Evolutionary conservation across 2,113 vertebrate species (phyloP), one percentile per base, ranked within the genome.

Genomic region (Carassius auratus): DNA sequence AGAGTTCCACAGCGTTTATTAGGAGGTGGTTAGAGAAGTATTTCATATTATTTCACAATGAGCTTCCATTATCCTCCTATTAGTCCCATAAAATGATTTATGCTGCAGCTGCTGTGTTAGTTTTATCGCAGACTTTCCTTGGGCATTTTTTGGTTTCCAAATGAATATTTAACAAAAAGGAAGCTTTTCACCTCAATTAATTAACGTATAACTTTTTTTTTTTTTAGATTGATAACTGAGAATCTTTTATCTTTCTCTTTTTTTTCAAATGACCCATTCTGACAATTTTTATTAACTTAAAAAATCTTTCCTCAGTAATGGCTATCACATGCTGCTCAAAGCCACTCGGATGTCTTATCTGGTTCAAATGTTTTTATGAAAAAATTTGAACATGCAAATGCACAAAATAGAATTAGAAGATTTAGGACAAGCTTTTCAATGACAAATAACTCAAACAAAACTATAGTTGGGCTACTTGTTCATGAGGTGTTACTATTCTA

Each of bases 91-190:
- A 80, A 64, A 80, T 26, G 3, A 30, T 64, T 64, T 48, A 80
- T 66, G 78, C 14, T 64, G 76, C 59, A 64, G 78, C 78, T 66
- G 78, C 78, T 80, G 38, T 45, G 13, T 42, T 80, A 45, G 59
- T 48, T 64, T 19, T 66, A 80, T 45, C 4, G 14, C n/a, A 48
- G 36, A 38, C 12, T 9, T 80, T 64, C 59, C 61, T 64, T 13
- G 2, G 59, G 36, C 78, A 8, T 64, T 64, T 23, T 64, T 64
- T 45, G 36, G 10, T 42, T 80, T n/a, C 36, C 59, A 80, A 79
- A 45, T 80, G 59, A 80, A 64, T 80, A 80, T 80, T 64, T 64
- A 45, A 48, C 59, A 64, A 26, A 45, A 64, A 64, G 30, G 14
- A 9, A 9, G n/a, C 8, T 48, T 48, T 38, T 78, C 52, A 78